Evolutionary conservation across 2,113 vertebrate species (phyloP).

Genomic region (Siphamia tubifer): DNA sequence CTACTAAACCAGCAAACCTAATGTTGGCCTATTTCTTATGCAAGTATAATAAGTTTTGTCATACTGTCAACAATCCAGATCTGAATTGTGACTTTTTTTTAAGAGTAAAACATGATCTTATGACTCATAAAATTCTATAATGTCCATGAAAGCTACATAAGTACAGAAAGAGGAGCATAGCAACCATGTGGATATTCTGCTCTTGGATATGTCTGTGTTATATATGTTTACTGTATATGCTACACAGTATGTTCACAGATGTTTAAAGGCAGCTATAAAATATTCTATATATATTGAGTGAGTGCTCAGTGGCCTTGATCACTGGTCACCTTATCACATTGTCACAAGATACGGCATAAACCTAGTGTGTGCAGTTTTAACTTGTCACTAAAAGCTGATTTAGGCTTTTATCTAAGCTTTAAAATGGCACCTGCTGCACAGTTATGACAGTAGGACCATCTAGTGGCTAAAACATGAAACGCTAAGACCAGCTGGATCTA

Average conservation of each 20-base stretch:
- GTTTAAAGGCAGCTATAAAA: background rate
- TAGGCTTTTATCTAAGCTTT: background rate
- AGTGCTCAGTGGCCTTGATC: background rate
- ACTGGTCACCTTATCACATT: background rate
- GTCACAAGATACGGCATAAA: background rate
- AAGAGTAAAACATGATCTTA: background rate
- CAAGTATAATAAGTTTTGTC: too few species aligned
- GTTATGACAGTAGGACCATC: constrained; percentile 45
- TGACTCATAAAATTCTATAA: constrained; percentile 33
- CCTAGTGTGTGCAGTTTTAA: background rate
- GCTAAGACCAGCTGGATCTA: background rate
- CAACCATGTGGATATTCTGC: constrained; percentile 15
- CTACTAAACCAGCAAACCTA: too few species aligned
- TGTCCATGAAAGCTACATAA: background rate
- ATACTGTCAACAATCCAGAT: background rate
- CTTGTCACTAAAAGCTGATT: background rate
- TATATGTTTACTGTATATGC: too few species aligned
- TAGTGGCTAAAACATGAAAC: constrained; percentile 41
- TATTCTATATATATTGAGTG: background rate
- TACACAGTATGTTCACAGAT: background rate
- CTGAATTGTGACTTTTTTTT: background rate
- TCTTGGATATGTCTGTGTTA: background rate
- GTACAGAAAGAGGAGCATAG: background rate
- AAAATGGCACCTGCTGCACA: background rate
- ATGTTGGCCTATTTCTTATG: too few species aligned